Percentiles rank a stretch among this genome's conserved stretches.
Evolutionary conservation across 2,888 invertebrate species (phyloP).

Genomic region (Cenopis cana): DNA sequence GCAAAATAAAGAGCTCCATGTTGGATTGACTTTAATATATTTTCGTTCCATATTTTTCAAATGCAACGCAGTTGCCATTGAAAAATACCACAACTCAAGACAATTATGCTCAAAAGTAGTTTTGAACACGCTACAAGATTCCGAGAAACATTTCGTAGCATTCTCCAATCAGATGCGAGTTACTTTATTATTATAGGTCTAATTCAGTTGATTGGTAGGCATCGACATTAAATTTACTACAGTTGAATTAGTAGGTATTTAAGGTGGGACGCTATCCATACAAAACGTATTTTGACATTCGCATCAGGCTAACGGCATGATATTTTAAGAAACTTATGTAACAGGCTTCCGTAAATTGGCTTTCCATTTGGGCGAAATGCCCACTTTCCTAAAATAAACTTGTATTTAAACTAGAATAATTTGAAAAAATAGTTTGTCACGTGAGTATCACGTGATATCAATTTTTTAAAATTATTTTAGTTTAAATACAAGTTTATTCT

Average conservation of each 20-base stretch:
- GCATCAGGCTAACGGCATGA: no score
- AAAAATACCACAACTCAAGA: conserved; percentile 17
- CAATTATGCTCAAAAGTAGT: conserved; percentile 32
- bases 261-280: no score
- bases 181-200: conserved; percentile 71
- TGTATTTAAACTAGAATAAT: no score
- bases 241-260: conserved; percentile 26
- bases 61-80: background rate
- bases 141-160: conserved; percentile 66
- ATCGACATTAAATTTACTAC: conserved; percentile 47
- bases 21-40: background rate
- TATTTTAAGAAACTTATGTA: no score
- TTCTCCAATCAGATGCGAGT: conserved; percentile 63
- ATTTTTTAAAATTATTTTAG: no score
- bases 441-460: no score
- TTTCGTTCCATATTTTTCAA: background rate
- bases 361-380: no score
- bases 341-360: no score
- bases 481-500: no score
- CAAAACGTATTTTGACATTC: no score
- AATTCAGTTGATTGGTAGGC: conserved; percentile 62
- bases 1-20: background rate
- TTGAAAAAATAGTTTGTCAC: no score
- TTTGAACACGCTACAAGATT: conserved; percentile 57
- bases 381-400: no score